Evolutionary conservation across 2,888 invertebrate species (phyloP), one percentile per base, ranked within the genome.

Genomic region (Coelopa pilipes): DNA sequence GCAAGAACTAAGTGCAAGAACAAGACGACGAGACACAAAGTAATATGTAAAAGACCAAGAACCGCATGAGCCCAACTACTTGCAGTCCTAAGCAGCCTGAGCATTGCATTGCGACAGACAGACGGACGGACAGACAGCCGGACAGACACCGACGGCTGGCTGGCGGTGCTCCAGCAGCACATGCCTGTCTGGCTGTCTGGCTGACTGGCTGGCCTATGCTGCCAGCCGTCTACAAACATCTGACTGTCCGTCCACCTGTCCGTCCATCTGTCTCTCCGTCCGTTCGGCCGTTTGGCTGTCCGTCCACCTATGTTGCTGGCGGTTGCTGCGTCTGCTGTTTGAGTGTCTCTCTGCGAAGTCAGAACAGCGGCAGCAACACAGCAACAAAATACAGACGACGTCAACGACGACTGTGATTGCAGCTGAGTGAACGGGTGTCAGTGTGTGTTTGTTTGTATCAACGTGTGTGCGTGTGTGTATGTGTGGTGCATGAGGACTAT

Each of bases 261-360:
- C 60, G 60, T 60, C 60, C 17, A 49, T 60, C 67, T 34, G 62
- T 50, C 63, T 70, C 7, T 15, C 47, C 7, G 24, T 62, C 24
- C 24, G 17, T 60, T 24, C 60, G 9, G 3, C n/a, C n/a, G n/a
- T n/a, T n/a, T n/a, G n/a, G n/a, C n/a, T n/a, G n/a, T n/a, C 60
- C 24, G 9, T 47, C 34, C 50, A 55, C 72, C 62, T 34, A 34
- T 34, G 34, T 34, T 34, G 34, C 34, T 34, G 34, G 34, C 34
- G 34, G 34, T 34, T 34, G 34, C 34, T 34, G 59, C 63, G 70
- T 65, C 74, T 76, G 76, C 76, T 76, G 76, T 77, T 76, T 77
- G 74, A 65, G 74, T 77, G 55, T 76, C 73, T 75, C 68, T 72
- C 70, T 76, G 74, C 75, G 75, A 76, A 80, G 74, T 69, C 67